A percentile compares a stretch with the other conserved stretches of the same genome.
Evolutionary conservation across 2,888 invertebrate genomes (phyloP).

Genomic region (Neoitamus cyanurus): DNA sequence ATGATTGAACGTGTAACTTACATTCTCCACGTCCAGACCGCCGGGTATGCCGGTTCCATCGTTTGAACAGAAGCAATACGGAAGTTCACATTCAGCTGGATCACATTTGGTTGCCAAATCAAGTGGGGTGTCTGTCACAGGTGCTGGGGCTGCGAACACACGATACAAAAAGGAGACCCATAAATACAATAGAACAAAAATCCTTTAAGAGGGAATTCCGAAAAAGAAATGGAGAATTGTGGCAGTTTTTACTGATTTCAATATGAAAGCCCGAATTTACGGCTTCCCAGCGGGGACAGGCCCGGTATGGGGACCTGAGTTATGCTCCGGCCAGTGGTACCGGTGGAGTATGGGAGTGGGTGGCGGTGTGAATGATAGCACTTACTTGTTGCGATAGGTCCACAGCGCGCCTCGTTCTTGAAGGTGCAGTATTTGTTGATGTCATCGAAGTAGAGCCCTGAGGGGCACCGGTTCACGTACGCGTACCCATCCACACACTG

Average conservation of each 20-base stretch:
- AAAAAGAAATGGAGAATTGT: slow-evolving; percentile 10
- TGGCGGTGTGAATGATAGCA: slow-evolving; percentile 55
- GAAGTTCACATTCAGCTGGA: slow-evolving; percentile 78
- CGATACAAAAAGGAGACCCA: slow-evolving; percentile 28
- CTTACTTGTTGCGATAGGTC: slow-evolving; percentile 89
- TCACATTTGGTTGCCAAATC: slow-evolving; percentile 87
- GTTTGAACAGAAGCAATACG: slow-evolving; percentile 92
- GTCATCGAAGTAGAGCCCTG: slow-evolving; percentile 90
- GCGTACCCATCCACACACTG: slow-evolving; percentile 92
- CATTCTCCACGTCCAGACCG: slow-evolving; percentile 83
- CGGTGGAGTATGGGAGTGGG: neutral
- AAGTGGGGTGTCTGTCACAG: slow-evolving; percentile 82
- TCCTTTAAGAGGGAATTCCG: slow-evolving; percentile 13
- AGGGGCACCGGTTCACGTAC: slow-evolving; percentile 88
- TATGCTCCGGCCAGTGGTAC: neutral
- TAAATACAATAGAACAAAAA: slow-evolving; percentile 33
- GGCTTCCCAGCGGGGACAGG: neutral
- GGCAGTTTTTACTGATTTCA: slow-evolving; percentile 21
- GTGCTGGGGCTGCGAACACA: slow-evolving; percentile 76
- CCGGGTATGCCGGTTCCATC: slow-evolving; percentile 91
- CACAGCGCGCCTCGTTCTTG: slow-evolving; percentile 89
- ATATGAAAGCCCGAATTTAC: slow-evolving; percentile 23
- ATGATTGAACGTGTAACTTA: slow-evolving; percentile 64
- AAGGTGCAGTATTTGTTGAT: slow-evolving; percentile 91
- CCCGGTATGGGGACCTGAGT: neutral